Percentiles rank a stretch among this genome's conserved stretches.
Evolutionary conservation across 1,140 invertebrate genomes (phyloP).

Genomic region (Drosophila hydei): DNA sequence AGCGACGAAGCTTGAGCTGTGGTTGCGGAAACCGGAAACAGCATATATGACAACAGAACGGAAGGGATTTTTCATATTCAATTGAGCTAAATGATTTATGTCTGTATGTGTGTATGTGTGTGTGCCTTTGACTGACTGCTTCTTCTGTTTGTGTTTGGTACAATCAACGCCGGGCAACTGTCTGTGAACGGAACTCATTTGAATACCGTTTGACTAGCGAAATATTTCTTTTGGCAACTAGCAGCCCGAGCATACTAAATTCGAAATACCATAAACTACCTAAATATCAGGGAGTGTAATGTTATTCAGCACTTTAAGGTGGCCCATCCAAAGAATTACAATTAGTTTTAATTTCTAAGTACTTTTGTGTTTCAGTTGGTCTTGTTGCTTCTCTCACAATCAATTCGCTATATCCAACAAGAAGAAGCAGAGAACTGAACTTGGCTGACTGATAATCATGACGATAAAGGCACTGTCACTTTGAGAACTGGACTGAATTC

Average conservation of each 20-base stretch:
- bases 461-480: too few relatives aligned
- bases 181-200: slow-evolving; percentile 76
- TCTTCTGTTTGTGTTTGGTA: slow-evolving; percentile 21
- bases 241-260: slow-evolving; percentile 14
- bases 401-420: slow-evolving; percentile 17
- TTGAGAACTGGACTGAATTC: too few relatives aligned
- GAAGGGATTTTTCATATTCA: slow-evolving; percentile 82
- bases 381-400: too few relatives aligned
- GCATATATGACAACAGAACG: slow-evolving; percentile 83
- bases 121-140: not conserved
- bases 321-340: too few relatives aligned
- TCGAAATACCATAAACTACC: slow-evolving; percentile 38
- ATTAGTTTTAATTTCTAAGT: too few relatives aligned
- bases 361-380: too few relatives aligned
- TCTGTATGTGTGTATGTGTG: slow-evolving; percentile 19
- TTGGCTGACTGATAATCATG: slow-evolving; percentile 28
- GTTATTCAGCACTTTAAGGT: not conserved
- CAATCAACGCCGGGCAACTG: slow-evolving; percentile 60
- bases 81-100: slow-evolving; percentile 79
- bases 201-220: slow-evolving; percentile 70
- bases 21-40: slow-evolving; percentile 81
- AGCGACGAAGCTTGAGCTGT: slow-evolving; percentile 57
- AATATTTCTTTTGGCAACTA: slow-evolving; percentile 66
- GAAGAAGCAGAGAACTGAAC: slow-evolving; percentile 29
- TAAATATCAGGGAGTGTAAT: slow-evolving; percentile 2